phyloP scores from a whole-genome alignment of 1,140 invertebrate genomes.

The Aphis gossypii region DNA sequence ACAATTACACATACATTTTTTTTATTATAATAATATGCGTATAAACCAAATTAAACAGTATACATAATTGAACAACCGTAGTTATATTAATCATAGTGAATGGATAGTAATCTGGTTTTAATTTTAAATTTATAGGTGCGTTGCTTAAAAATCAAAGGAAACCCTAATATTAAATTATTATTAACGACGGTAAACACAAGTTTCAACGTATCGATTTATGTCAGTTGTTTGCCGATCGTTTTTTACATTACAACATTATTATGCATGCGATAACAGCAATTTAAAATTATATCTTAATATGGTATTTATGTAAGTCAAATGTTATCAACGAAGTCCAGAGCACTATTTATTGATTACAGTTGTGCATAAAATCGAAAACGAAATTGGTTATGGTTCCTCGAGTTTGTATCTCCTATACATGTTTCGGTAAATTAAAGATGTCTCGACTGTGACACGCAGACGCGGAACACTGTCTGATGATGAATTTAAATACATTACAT shows the following conservation, averaged over 20 bases:
- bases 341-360: not conserved
- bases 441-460: not conserved
- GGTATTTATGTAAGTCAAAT: not conserved
- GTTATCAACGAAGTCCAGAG: not conserved
- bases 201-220: not conserved
- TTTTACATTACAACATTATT: not conserved
- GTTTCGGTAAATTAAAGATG: not conserved
- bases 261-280: not conserved
- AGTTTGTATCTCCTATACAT: not conserved
- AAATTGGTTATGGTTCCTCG: not conserved
- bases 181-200: not conserved
- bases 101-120: not conserved
- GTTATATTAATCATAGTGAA: too few species aligned
- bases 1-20: too few species aligned
- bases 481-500: constrained; percentile 6
- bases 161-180: not conserved
- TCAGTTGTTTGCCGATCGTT: not conserved
- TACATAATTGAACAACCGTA: too few species aligned
- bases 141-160: not conserved
- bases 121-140: not conserved
- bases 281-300: not conserved
- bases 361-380: not conserved
- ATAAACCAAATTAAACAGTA: too few species aligned
- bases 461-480: not conserved
- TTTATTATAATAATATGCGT: too few species aligned